Conservation (phyloP, 2,888 invertebrate genomes). For the Troglohyphantes excavatus region DNA sequence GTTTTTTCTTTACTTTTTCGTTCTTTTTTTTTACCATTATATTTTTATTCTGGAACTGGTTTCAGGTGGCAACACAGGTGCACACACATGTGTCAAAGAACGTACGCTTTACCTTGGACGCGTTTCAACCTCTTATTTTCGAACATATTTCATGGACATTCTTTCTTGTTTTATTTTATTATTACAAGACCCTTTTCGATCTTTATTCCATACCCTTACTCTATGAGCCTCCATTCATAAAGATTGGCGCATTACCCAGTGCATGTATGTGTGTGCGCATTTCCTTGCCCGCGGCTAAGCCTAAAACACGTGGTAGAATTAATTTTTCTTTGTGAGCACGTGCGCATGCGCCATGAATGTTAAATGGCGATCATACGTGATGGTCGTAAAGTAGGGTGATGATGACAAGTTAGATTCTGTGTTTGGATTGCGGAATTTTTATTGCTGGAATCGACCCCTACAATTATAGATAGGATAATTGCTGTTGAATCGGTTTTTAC, state of each 20-base stretch:
- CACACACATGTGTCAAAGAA: constrained; percentile 19
- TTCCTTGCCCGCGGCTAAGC: background rate
- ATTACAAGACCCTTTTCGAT: constrained; percentile 5
- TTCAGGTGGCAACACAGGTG: constrained; percentile 47
- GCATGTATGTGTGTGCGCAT: background rate
- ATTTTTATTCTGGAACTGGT: constrained; percentile 23
- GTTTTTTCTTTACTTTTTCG: too few species aligned
- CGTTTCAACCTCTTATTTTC: background rate
- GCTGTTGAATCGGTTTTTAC: too few species aligned
- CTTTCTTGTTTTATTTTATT: background rate
- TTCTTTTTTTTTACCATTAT: background rate
- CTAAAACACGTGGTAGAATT: background rate
- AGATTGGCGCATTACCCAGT: background rate
- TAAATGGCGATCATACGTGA: background rate
- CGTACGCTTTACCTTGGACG: constrained; percentile 6
- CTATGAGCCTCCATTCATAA: background rate
- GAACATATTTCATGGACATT: constrained; percentile 9
- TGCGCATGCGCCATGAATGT: background rate
- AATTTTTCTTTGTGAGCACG: background rate
- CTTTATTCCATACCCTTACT: background rate
- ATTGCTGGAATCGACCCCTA: background rate
- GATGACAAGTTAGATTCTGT: background rate
- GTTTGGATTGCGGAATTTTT: background rate
- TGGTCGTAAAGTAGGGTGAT: background rate
- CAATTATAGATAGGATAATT: background rate